Conservation (phyloP, 2,888 invertebrate genomes). For the Epinotia nisella region DNA sequence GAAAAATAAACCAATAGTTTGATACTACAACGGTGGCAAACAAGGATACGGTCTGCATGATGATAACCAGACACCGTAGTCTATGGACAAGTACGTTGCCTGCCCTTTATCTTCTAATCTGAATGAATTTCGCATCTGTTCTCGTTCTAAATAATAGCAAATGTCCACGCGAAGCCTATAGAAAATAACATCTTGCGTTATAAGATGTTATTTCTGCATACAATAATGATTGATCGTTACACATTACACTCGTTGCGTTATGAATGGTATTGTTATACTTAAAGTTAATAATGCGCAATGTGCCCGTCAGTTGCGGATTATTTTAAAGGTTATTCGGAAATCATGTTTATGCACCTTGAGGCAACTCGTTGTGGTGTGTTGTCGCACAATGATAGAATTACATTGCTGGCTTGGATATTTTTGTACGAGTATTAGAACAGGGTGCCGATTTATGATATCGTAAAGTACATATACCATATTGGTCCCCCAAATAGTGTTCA, state of each 20-base stretch:
- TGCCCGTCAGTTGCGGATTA: slow-evolving; percentile 67
- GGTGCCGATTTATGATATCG: not conserved
- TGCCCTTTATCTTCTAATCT: slow-evolving; percentile 12
- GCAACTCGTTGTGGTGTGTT: not conserved
- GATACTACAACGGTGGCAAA: no score
- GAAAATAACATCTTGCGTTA: slow-evolving; percentile 39
- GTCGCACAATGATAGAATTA: slow-evolving; percentile 9
- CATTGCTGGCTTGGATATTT: slow-evolving; percentile 21
- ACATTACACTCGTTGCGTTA: slow-evolving; percentile 26
- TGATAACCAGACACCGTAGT: no score
- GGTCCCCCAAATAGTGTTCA: no score
- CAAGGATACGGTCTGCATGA: no score
- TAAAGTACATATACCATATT: not conserved
- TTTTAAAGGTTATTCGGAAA: slow-evolving; percentile 53
- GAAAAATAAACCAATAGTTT: no score
- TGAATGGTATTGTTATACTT: slow-evolving; percentile 33
- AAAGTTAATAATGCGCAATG: slow-evolving; percentile 64
- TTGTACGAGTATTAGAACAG: not conserved
- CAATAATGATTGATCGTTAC: slow-evolving; percentile 37
- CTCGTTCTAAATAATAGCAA: slow-evolving; percentile 13
- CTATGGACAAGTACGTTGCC: no score
- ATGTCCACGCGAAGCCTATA: slow-evolving; percentile 34
- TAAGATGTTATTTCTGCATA: slow-evolving; percentile 21
- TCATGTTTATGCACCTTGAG: slow-evolving; percentile 51
- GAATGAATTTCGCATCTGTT: slow-evolving; percentile 33